Percentiles rank a stretch among this genome's conserved stretches.
Conservation (phyloP, 2,113 vertebrate genomes). For the Arvicanthis niloticus region DNA sequence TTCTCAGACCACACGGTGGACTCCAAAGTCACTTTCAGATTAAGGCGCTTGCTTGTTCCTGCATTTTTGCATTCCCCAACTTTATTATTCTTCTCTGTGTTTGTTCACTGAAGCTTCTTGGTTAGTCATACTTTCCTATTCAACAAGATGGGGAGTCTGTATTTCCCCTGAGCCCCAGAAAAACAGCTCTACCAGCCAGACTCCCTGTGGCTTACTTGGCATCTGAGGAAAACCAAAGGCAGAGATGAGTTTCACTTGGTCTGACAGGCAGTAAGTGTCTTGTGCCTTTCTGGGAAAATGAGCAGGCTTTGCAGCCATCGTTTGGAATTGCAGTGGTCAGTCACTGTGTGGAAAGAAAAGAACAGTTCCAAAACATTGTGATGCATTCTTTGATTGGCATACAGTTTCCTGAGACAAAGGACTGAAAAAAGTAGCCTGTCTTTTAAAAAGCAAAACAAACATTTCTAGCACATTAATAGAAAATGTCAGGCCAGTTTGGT, state of each 20-base stretch:
- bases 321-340: neutral
- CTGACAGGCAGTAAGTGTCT: neutral
- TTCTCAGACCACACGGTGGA: neutral
- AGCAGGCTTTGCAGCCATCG: neutral
- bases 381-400: neutral
- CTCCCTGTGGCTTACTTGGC: neutral
- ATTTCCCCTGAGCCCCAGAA: neutral
- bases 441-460: neutral
- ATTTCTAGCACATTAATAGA: neutral
- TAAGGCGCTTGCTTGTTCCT: no score
- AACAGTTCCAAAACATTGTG: neutral
- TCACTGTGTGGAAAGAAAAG: neutral
- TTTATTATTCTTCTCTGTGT: neutral
- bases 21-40: neutral
- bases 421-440: neutral
- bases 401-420: neutral
- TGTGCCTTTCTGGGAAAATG: neutral
- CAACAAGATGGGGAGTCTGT: neutral
- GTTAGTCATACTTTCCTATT: neutral
- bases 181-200: neutral
- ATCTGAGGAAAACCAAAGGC: conserved; percentile 1
- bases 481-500: neutral
- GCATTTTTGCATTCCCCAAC: neutral
- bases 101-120: neutral
- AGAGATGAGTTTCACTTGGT: neutral